Percentiles rank a stretch among this genome's conserved stretches.
Conservation (phyloP, 2,797 vertebrate genomes). For the Odontamblyopus lacepedii region DNA sequence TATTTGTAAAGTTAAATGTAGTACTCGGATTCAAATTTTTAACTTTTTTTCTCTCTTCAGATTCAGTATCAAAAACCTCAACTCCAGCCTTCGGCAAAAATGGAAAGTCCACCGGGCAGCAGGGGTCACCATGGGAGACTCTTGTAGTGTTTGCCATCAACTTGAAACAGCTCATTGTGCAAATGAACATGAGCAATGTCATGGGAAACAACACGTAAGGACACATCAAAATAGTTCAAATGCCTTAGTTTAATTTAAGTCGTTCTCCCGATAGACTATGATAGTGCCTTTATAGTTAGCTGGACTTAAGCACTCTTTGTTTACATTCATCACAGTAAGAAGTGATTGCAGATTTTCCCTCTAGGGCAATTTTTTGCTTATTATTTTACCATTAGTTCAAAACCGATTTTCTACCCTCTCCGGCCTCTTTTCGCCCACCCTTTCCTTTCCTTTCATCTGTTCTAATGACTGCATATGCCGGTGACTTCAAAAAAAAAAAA, state of each 20-base stretch:
- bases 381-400: background rate
- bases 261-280: background rate
- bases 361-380: constrained; percentile 4
- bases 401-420: background rate
- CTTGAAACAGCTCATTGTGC: constrained; percentile 94
- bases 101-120: constrained; percentile 88
- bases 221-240: background rate
- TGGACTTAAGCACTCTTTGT: background rate
- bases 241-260: background rate
- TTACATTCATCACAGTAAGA: constrained; percentile 3
- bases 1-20: background rate
- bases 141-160: constrained; percentile 98
- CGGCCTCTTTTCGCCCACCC: constrained; percentile 12
- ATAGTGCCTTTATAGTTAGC: background rate
- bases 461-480: background rate
- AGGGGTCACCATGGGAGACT: constrained; percentile 96
- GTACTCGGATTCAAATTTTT: background rate
- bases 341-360: constrained; percentile 2
- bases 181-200: constrained; percentile 99
- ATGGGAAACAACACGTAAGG: constrained; percentile 99
- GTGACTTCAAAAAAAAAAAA: background rate
- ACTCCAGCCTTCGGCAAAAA: constrained; percentile 89
- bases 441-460: constrained; percentile 14
- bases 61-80: constrained; percentile 90
- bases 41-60: constrained; percentile 55